Percentiles rank a stretch among this genome's conserved stretches.
phyloP scores from a whole-genome alignment of 1,140 invertebrate genomes.

The Zaprionus inermis region DNA sequence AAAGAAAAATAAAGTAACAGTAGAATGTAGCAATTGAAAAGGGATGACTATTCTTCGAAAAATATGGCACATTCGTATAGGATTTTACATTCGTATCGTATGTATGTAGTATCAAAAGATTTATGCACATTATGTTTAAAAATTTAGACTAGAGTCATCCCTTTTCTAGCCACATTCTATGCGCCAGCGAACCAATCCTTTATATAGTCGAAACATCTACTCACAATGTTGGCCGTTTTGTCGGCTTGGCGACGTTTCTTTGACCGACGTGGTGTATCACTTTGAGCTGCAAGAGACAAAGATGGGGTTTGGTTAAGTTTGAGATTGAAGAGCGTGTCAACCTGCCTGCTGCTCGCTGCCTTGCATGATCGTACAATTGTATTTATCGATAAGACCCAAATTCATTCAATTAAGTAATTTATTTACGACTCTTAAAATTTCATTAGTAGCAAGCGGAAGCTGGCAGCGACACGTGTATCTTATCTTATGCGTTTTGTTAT shows the following conservation, averaged over 20 bases:
- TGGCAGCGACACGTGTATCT: conserved; percentile 1
- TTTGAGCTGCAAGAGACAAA: conserved; percentile 56
- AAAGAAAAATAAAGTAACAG: conserved; percentile 14
- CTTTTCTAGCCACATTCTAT: conserved; percentile 54
- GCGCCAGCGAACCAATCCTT: conserved; percentile 44
- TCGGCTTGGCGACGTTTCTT: conserved; percentile 82
- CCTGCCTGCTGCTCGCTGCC: not conserved
- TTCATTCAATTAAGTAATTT: not conserved
- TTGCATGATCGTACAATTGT: not conserved
- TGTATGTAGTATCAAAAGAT: too few species aligned
- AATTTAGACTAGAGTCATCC: conserved; percentile 41
- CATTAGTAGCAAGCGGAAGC: conserved; percentile 5
- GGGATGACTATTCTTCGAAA: conserved; percentile 18
- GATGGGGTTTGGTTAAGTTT: too few species aligned
- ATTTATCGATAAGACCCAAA: not conserved
- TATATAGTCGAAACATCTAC: conserved; percentile 65
- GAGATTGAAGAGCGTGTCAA: too few species aligned
- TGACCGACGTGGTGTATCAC: conserved; percentile 78
- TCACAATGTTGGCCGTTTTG: conserved; percentile 83
- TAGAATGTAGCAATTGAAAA: conserved; percentile 31
- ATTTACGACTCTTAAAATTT: conserved; percentile 35
- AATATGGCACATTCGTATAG: not conserved
- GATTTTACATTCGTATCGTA: not conserved
- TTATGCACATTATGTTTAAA: too few species aligned
- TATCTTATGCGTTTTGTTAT: conserved; percentile 45